These are phyloP conservation scores for Helogale parvula DNA, from an alignment of 2,113 vertebrate genomes.

Conservation along the genomic window DNA sequence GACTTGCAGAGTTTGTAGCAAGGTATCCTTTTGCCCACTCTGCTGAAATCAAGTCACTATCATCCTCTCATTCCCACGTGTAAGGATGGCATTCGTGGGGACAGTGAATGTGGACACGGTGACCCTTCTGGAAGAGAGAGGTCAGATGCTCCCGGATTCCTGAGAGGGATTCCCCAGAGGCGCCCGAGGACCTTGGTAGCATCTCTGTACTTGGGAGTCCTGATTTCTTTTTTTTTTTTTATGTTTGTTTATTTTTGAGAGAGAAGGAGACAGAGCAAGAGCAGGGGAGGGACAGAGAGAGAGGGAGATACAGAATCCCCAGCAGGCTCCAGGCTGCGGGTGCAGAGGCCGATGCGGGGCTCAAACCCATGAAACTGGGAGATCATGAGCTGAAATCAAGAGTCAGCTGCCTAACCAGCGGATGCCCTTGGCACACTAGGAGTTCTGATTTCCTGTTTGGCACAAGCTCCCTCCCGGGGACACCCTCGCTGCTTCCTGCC, in stretches of 20 bases:
- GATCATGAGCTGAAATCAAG: too few species aligned
- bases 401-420: too few species aligned
- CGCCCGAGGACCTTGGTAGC: neutral
- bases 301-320: too few species aligned
- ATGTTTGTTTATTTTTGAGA: too few species aligned
- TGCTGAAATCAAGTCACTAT: neutral
- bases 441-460: neutral
- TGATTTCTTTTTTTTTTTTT: neutral
- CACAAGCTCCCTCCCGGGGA: neutral
- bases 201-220: neutral
- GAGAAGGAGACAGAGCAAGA: too few species aligned
- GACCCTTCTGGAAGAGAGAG: slow-evolving; percentile 59
- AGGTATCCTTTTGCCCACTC: neutral
- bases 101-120: neutral
- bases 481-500: neutral
- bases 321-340: too few species aligned
- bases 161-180: neutral
- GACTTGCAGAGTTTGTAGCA: slow-evolving; percentile 23
- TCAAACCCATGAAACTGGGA: too few species aligned
- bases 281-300: too few species aligned
- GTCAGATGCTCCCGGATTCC: neutral
- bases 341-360: too few species aligned
- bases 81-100: slow-evolving; percentile 10
- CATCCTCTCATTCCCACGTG: neutral
- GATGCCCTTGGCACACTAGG: too few species aligned